Conservation (phyloP, 2,113 vertebrate species). For the Motacilla tschutschensis region DNA sequence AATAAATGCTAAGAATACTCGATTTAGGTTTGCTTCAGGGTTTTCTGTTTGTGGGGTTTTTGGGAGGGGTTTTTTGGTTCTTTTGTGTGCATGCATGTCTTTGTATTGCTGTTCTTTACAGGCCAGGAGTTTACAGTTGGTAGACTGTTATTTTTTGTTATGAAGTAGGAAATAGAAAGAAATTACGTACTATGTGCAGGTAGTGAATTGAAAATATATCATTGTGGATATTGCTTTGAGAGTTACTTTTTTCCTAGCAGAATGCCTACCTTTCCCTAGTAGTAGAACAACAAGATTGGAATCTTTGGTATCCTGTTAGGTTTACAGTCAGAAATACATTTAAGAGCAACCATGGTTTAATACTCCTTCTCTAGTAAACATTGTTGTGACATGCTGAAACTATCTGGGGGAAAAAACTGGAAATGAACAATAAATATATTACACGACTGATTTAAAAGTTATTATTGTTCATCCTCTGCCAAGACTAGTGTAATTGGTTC, state of each 20-base stretch:
- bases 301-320: not conserved
- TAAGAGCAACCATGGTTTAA: not conserved
- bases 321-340: not conserved
- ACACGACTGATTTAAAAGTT: not conserved
- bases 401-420: not conserved
- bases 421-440: not conserved
- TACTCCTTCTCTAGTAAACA: not conserved
- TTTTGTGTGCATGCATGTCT: rapidly evolving
- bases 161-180: not conserved
- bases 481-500: not conserved
- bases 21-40: not conserved
- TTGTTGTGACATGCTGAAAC: not conserved
- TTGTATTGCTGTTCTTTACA: not conserved
- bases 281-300: not conserved
- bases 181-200: not conserved
- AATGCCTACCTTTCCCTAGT: not conserved
- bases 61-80: not conserved
- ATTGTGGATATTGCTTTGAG: not conserved
- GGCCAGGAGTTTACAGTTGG: not conserved
- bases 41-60: not conserved
- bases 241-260: not conserved
- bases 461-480: not conserved
- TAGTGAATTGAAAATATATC: not conserved
- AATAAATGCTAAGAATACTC: not conserved
- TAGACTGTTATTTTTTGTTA: not conserved